These are phyloP conservation scores for Notocelia uddmanniana DNA, from an alignment of 2,888 invertebrate species.

Conservation along the genomic window DNA sequence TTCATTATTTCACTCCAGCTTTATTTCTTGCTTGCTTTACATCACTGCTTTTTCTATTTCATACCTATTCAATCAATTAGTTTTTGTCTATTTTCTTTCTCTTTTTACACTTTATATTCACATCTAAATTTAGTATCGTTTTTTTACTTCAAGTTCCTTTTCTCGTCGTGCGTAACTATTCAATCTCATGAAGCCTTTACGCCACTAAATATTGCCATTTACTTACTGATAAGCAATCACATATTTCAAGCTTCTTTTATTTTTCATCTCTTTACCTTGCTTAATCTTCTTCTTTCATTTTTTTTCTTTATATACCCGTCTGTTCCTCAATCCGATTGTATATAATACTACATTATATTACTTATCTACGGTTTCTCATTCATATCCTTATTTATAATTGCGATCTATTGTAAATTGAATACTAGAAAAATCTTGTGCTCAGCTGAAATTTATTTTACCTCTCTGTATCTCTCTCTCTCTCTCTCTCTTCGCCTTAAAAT, in stretches of 20 bases:
- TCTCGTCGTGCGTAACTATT: not conserved
- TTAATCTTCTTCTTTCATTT: not conserved
- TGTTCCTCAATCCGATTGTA: not conserved
- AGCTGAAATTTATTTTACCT: not conserved
- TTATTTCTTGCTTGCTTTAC: not conserved
- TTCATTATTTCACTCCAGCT: constrained; percentile 18
- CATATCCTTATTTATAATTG: not conserved
- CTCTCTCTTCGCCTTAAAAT: not conserved
- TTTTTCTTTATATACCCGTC: not conserved
- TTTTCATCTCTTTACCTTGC: not conserved
- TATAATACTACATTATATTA: too few relatives aligned
- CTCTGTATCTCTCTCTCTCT: too few relatives aligned
- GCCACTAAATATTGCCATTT: too few relatives aligned
- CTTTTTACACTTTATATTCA: not conserved
- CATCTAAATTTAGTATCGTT: not conserved
- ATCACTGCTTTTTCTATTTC: constrained; percentile 1
- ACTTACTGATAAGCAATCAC: not conserved
- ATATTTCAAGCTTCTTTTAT: not conserved
- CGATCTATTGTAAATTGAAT: too few relatives aligned
- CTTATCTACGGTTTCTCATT: not conserved
- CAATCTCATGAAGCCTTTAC: not conserved
- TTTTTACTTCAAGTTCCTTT: not conserved
- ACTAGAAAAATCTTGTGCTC: too few relatives aligned
- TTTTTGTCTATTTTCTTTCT: not conserved
- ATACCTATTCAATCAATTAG: not conserved